Base-by-base conservation (phyloP, 23 tunicate genomes). In the Ascidia mentula region DNA sequence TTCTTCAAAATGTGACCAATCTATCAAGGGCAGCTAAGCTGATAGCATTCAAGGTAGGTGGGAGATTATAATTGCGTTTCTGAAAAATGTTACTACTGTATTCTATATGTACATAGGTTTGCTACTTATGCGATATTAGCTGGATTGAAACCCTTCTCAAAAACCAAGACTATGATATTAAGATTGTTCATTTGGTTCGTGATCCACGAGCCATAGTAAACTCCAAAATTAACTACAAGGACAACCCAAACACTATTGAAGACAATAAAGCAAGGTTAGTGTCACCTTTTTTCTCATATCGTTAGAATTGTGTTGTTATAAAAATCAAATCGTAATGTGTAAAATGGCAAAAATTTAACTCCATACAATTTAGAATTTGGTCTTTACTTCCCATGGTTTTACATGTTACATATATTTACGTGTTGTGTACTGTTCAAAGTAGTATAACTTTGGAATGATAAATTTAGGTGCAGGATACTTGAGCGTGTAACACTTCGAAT, bases 131-230 rank as follows among this genome's bases (percentile, higher is more conserved):
- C 60, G 38, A 69, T 33, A 35, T 71, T 18, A 38, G 35, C 38
- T 38, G 37, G 26, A 40, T 81, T 15, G 77, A 61, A 36, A 34
- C 46, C 6, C 26, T 81, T 37, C 35, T 71, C 0, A 36, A 12
- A 31, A 40, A 81, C 32, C 85, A 61, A 15, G 61, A 33, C 0
- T 40, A 60, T 8, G 85, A 81, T 30, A 18, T 72, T 28, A 81
- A 81, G 34, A 53, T 81, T 28, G 36, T 81, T 9, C 85, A 81
- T 30, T 38, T 81, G 4, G 77, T 81, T 18, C 76, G 85, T 28
- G 85, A 81, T 33, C 85, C 85, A 17, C 60, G 85, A 37, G 77
- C 85, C 24, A 46, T 42, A 3, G 59, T 80, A n/a, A 72, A 72
- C 2, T 80, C 84, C 4, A 69, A 31, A 24, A 69, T 24, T 24